Conservation (phyloP, 2,797 vertebrate species). For the Carduelis carduelis region DNA sequence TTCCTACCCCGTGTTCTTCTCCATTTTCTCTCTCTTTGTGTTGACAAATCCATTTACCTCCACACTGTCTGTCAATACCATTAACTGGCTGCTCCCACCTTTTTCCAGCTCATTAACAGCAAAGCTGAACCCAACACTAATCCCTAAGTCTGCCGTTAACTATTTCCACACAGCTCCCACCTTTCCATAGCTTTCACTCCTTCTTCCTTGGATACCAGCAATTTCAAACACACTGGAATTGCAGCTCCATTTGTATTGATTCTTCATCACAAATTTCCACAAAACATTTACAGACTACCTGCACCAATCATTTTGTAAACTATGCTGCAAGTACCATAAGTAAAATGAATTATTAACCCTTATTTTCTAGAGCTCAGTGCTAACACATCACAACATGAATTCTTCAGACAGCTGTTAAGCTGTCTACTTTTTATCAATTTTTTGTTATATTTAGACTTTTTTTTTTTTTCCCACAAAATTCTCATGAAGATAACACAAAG, state of each 20-base stretch:
- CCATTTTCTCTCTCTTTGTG: background rate
- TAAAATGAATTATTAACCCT: background rate
- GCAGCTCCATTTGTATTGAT: background rate
- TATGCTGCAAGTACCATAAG: background rate
- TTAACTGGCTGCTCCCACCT: background rate
- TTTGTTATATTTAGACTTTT: background rate
- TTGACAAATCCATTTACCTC: slow-evolving; percentile 36
- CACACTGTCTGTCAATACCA: background rate
- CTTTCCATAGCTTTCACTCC: background rate
- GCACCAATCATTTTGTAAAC: background rate
- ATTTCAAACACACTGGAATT: background rate
- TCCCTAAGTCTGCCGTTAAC: background rate
- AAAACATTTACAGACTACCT: background rate
- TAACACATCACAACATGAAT: background rate
- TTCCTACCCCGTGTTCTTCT: background rate
- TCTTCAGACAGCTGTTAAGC: background rate
- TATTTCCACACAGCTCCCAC: background rate
- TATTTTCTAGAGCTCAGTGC: background rate
- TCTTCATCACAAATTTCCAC: background rate
- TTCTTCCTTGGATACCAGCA: background rate
- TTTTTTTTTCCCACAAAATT: background rate
- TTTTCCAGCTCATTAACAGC: slow-evolving; percentile 38
- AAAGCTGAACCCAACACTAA: background rate
- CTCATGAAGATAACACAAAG: background rate
- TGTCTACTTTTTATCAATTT: background rate